Evolutionary conservation across 2,888 invertebrate species (phyloP).

Genomic region (Oeneis ivallda): DNA sequence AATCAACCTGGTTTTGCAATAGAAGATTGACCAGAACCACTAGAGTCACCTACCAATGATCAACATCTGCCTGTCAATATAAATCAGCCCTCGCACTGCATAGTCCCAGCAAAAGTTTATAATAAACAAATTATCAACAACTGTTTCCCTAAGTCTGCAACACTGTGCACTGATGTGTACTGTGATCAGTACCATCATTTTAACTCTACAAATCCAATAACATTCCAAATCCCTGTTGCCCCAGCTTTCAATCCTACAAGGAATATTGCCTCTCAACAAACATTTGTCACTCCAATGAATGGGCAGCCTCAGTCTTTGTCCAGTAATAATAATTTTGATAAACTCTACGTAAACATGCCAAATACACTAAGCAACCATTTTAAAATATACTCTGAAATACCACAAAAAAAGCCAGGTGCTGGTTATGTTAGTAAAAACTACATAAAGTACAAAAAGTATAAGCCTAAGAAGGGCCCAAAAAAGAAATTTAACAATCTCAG

Average conservation of each 20-base stretch:
- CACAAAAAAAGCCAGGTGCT: not conserved
- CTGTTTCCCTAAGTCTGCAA: conserved; percentile 43
- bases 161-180: conserved; percentile 29
- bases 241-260: conserved; percentile 30
- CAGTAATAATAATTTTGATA: conserved; percentile 1
- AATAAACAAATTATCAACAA: too few relatives aligned
- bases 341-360: conserved; percentile 29
- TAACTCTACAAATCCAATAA: conserved; percentile 42
- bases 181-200: conserved; percentile 16
- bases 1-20: conserved; percentile 37
- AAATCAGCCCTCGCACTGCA: conserved; percentile 7
- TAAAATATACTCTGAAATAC: conserved; percentile 15
- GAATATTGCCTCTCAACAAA: conserved; percentile 26
- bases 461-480: not conserved
- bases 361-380: conserved; percentile 24
- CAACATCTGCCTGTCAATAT: conserved; percentile 9
- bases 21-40: conserved; percentile 56
- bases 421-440: not conserved
- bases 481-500: not conserved
- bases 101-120: too few relatives aligned
- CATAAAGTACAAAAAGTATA: not conserved
- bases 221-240: conserved; percentile 41
- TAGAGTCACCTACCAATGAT: conserved; percentile 46
- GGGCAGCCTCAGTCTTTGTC: conserved; percentile 4
- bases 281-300: conserved; percentile 29